A percentile compares a stretch with the other conserved stretches of the same genome.
These are phyloP conservation scores for Megalops atlanticus DNA, from an alignment of 2,113 vertebrate species.

Conservation along the genomic window DNA sequence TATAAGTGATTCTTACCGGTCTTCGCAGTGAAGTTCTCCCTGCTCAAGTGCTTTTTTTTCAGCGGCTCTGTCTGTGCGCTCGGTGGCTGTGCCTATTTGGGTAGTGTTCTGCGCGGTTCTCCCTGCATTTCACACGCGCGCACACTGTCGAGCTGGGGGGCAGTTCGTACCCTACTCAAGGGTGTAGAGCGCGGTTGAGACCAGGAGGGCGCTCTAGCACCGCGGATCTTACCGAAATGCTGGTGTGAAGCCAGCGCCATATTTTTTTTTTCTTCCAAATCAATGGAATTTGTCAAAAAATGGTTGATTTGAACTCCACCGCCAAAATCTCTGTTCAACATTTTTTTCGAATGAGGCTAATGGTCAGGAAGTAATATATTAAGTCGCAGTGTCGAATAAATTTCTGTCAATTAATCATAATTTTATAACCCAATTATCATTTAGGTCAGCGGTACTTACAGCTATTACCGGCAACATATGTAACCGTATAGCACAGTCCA, in stretches of 20 bases:
- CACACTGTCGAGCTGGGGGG: slow-evolving; percentile 56
- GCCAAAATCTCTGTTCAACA: background rate
- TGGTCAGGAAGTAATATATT: background rate
- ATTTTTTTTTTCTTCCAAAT: slow-evolving; percentile 5
- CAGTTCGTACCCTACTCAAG: slow-evolving; percentile 19
- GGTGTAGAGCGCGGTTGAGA: background rate
- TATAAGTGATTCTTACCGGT: slow-evolving; percentile 60
- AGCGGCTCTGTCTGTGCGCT: slow-evolving; percentile 63
- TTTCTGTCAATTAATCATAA: slow-evolving; percentile 4
- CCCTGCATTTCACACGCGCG: slow-evolving; percentile 74
- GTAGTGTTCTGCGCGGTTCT: slow-evolving; percentile 72
- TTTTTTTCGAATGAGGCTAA: background rate
- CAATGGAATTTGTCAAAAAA: background rate
- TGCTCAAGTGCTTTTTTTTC: slow-evolving; percentile 48
- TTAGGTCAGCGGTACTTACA: slow-evolving; percentile 22
- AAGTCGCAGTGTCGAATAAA: background rate
- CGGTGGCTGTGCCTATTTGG: slow-evolving; percentile 71
- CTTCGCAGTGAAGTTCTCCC: slow-evolving; percentile 52
- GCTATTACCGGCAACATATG: background rate
- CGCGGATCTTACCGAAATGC: background rate
- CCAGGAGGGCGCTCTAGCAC: slow-evolving; percentile 34
- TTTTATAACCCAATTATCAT: slow-evolving; percentile 35
- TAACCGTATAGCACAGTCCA: background rate
- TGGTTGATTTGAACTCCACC: slow-evolving; percentile 7
- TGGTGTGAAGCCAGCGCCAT: background rate